Evolutionary conservation across 2,888 invertebrate species (phyloP), one percentile per base, ranked within the genome.

Genomic region (Acleris holmiana): DNA sequence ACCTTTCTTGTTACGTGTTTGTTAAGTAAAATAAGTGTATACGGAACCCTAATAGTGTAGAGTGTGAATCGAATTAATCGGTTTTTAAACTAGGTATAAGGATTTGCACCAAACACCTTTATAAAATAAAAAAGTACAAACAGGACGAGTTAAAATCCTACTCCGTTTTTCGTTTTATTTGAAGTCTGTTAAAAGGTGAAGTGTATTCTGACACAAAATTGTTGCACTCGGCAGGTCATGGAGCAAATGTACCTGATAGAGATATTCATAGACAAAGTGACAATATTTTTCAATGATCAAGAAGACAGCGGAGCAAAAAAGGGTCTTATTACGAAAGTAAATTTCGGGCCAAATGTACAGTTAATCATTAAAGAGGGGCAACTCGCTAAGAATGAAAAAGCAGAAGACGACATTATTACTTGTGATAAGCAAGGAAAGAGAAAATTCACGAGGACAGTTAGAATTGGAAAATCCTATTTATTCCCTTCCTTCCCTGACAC

Each of bases 181-280:
- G 7, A 8, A 29, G 29, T 29, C 8, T 29, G 7, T 25, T 53
- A 53, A 21, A 40, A 25, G 29, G 69, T 66, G 71, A 76, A 82
- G 76, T 77, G 71, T 62, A 76, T 84, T 88, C 83, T 88, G 82
- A 89, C 79, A 80, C 73, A 66, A 82, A 82, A 77, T 71, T 80
- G 76, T 89, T 89, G 79, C 82, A 83, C 79, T 88, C 83, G 73
- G 76, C 91, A 92, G 91, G 85, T 90, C 84, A 93, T 93, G 90
- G 93, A 93, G 85, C 92, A 93, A 87, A 82, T 94, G 76, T 94
- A 92, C 85, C 78, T 94, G 81, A 70, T 94, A 73, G 94, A 94
- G 82, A 89, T 94, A 79, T 88, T 94, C 74, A 81, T 94, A 74
- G 91, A 93, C 79, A 91, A 89, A 82, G 89, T 94, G 68, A 83